Conservation (phyloP, 2,888 invertebrate genomes). For the Sesia bembeciformis region DNA sequence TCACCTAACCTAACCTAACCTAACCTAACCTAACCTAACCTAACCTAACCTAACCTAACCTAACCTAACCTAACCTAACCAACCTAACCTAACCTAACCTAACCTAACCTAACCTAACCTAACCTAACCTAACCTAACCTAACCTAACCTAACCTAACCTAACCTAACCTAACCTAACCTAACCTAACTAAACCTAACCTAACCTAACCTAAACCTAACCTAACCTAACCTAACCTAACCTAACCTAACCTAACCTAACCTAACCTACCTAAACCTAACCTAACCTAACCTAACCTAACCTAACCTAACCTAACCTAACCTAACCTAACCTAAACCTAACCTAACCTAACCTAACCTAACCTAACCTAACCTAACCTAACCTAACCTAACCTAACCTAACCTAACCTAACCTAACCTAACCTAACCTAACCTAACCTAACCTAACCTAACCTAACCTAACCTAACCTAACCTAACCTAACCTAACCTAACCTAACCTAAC, state of each 20-base stretch:
- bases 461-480: slow-evolving; percentile 2
- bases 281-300: slow-evolving; percentile 11
- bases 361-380: slow-evolving; percentile 5
- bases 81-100: slow-evolving; percentile 6
- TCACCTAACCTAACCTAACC: slow-evolving; percentile 3
- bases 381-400: slow-evolving; percentile 4
- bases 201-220: too few relatives aligned
- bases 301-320: slow-evolving; percentile 8
- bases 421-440: slow-evolving; percentile 4
- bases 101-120: slow-evolving; percentile 5
- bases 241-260: slow-evolving; percentile 4
- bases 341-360: slow-evolving; percentile 4
- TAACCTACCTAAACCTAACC: slow-evolving; percentile 7
- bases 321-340: too few relatives aligned
- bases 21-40: slow-evolving; percentile 3
- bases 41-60: slow-evolving; percentile 5
- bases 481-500: slow-evolving; percentile 2
- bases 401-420: slow-evolving; percentile 3
- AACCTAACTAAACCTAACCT: slow-evolving; percentile 1
- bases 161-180: slow-evolving; percentile 4
- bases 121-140: slow-evolving; percentile 5
- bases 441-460: slow-evolving; percentile 4
- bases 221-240: slow-evolving; percentile 3
- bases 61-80: slow-evolving; percentile 6
- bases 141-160: slow-evolving; percentile 5